A percentile compares a stretch with the other conserved stretches of the same genome.
These are phyloP conservation scores for Cavia porcellus DNA, from an alignment of 2,113 vertebrate species.

Conservation along the genomic window DNA sequence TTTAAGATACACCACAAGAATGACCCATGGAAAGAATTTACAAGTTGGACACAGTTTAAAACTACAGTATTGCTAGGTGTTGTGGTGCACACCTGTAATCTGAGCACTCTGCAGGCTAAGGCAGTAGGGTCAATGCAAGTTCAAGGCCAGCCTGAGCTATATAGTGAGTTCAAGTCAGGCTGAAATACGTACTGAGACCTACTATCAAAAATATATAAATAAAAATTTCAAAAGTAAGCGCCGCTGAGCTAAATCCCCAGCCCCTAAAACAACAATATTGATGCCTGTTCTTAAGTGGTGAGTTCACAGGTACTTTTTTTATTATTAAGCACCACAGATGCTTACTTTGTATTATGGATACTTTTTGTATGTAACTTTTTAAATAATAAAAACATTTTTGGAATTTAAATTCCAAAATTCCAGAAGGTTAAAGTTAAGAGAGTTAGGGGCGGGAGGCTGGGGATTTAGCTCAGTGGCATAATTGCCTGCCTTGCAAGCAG, in stretches of 20 bases:
- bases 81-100: neutral
- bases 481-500: too few relatives aligned
- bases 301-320: neutral
- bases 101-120: neutral
- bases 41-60: neutral
- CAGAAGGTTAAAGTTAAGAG: neutral
- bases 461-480: too few relatives aligned
- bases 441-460: neutral
- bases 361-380: neutral
- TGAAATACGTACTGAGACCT: neutral
- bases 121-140: neutral
- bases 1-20: neutral
- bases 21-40: neutral
- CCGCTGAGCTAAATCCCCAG: too few relatives aligned
- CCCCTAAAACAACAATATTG: neutral
- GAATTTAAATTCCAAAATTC: neutral
- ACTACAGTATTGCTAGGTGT: neutral
- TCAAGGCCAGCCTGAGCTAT: neutral
- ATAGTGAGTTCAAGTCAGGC: neutral
- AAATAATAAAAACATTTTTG: neutral
- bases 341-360: neutral
- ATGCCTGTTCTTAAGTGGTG: neutral
- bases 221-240: neutral
- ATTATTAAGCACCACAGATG: neutral
- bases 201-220: neutral